Base-by-base conservation (phyloP, 2,888 invertebrate species). In the Drosophila lacicola region DNA sequence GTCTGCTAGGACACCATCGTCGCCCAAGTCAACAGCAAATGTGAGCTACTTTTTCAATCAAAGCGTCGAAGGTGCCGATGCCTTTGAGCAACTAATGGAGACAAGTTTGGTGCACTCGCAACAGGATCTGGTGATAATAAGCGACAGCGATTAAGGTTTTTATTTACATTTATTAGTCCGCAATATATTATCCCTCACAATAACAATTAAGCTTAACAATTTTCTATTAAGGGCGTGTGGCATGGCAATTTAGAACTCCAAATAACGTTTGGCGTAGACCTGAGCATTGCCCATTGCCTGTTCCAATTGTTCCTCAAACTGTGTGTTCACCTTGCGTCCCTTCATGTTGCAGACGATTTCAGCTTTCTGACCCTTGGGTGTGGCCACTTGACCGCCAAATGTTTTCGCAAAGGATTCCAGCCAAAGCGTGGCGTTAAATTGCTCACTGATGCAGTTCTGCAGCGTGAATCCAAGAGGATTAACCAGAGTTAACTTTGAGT, bases 361-460 rank as follows among this genome's bases (percentile, higher is more conserved):
- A 0, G 94, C 90, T 88, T 95, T 93, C 91, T 95, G 94, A n/a
- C 94, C 94, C 90, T 93, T 94, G 0, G 94, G 93, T 1, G 94
- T 90, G 5, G 91, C 88, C 21, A 94, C 91, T 36, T 91, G 90
- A 0, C 94, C 94, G n/a, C 93, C 92, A 90, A 96, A 95, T 70
- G 95, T 93, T 0, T 93, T 91, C 51, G 94, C 93, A 36, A 96
- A 93, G 70, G 94, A 93, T 47, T 93, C 89, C 91, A 97, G 92
- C 97, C 97, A 97, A 54, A 93, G 93, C 81, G 94, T 92, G 0
- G 97, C 97, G 51, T 94, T 94, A 88, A 97, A 96, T 11, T 92
- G 80, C 9, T 93, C 90, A 10, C 93, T 94, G 60, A 93, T 92
- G 71, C 93, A 90, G 77, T 94, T 92, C 95, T 96, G 83, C 47